phyloP scores from a whole-genome alignment of 2,113 vertebrate species.

The Myiagra hebetior region DNA sequence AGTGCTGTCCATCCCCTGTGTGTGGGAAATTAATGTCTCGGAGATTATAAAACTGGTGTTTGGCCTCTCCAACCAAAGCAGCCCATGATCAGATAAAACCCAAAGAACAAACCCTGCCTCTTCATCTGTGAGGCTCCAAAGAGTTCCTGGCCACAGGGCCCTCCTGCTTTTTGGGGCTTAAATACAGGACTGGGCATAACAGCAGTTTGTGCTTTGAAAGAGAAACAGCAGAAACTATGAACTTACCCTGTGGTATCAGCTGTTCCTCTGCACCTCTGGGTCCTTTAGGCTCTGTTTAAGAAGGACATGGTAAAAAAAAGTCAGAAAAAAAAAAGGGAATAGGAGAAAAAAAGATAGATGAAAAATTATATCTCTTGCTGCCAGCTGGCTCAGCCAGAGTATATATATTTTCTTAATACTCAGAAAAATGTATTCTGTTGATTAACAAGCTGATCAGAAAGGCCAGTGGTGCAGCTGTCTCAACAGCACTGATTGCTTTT shows the following conservation, averaged over 20 bases:
- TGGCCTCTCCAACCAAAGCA: neutral
- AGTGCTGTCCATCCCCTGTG: neutral
- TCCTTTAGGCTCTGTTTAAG: constrained; percentile 37
- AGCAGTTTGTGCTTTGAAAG: neutral
- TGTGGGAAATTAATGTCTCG: neutral
- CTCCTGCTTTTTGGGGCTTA: neutral
- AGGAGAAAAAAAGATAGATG: neutral
- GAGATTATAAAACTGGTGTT: neutral
- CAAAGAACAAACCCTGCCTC: neutral
- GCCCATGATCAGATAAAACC: neutral
- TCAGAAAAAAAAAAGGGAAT: neutral
- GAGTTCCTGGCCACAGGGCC: neutral
- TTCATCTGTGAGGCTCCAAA: neutral
- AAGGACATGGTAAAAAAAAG: neutral
- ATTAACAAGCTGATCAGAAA: constrained; percentile 53
- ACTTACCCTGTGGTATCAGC: constrained; percentile 49
- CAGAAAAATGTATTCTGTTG: constrained; percentile 35
- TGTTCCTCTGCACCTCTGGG: constrained; percentile 41
- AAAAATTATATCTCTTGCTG: constrained; percentile 17
- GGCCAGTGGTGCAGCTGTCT: constrained; percentile 51
- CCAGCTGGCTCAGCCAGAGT: constrained; percentile 23
- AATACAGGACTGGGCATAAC: neutral
- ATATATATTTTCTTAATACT: constrained; percentile 19
- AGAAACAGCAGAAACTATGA: neutral
- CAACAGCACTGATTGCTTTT: constrained; percentile 44